Base-by-base conservation (phyloP, 2,888 invertebrate genomes). In the Tuberolachnus salignus region DNA sequence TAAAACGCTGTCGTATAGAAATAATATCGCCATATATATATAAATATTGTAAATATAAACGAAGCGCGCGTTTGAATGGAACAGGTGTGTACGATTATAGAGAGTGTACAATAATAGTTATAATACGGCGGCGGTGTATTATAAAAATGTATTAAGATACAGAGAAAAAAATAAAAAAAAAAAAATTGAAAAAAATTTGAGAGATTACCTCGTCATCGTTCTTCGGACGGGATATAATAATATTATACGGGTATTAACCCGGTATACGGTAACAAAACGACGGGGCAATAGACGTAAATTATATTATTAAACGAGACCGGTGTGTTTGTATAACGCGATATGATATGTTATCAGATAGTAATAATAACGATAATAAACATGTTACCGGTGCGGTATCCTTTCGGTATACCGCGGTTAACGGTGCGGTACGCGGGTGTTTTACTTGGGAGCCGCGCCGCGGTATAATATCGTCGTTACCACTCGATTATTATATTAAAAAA, bases 401-500 rank as follows among this genome's bases (percentile, higher is more conserved):
- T 74, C 53, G 73, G 73, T 61, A 74, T 34, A 34, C 49, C 61
- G 53, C 73, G 74, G 21, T 63, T 57, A 55, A n/a, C n/a, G n/a
- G n/a, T n/a, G n/a, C 42, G 73, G 63, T 44, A 72, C 34, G 69
- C 44, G n/a, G n/a, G 55, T 55, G 42, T 69, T 53, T n/a, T 53
- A 59, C 71, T 70, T 42, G 69, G 55, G 53, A 44, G 46, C 71
- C 19, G 44, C 59, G 44, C 59, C 19, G 34, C 34, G 55, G 74
- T 46, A 55, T 66, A 53, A 19, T 55, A 66, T 66, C 74, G 66
- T 44, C 74, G 66, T 66, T n/a, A n/a, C n/a, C n/a, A n/a, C n/a
- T n/a, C n/a, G n/a, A n/a, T n/a, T n/a, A n/a, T n/a, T n/a, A n/a
- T 55, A 74, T 74, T 74, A 74, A 55, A 74, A 66, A 74, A 66